Evolutionary conservation across 2,113 vertebrate species (phyloP), one percentile per base, ranked within the genome.

Genomic region (Scortum barcoo): DNA sequence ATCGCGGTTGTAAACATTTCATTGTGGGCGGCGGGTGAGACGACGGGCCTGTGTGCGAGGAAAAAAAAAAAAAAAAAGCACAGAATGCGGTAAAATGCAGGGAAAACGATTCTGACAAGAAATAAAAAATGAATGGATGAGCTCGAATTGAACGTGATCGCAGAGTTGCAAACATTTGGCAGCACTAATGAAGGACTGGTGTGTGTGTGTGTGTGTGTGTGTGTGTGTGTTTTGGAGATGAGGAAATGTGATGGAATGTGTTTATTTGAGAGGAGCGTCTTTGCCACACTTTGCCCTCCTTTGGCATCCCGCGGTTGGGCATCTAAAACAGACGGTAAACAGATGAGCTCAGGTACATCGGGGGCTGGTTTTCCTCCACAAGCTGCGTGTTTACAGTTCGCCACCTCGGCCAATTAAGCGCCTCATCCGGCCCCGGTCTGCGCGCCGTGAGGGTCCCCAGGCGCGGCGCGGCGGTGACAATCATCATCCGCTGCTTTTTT

Each of bases 1-100:
- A 93, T 82, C 89, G 65, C 56, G 82, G 77, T 88, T 89, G 92
- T 92, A 92, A 93, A 94, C 93, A 93, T 85, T 85, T 88, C 83
- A 57, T 82, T 88, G 85, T 70, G 81, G 87, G 88, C 77, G 87
- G 83, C 48, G 72, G 72, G 53, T 67, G 5, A 60, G 42, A 80
- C 71, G 83, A 57, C 33, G 76, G 90, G 86, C 86, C 83, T 79
- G 54, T 44, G 69, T 60, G 63, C n/a, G n/a, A n/a, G n/a, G n/a
- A n/a, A 33, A n/a, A 12, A n/a, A 36, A 57, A 46, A 26, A 16
- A 28, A 44, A 26, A 24, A 5, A 24, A 51, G 33, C 33, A 6
- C 33, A 4, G 33, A 36, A 57, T 38, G 28, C n/a, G n/a, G n/a
- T n/a, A n/a, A n/a, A n/a, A n/a, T n/a, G n/a, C n/a, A n/a, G n/a